These are phyloP conservation scores for Petrocephalus zakoni DNA, from an alignment of 2,113 vertebrate genomes.

Conservation along the genomic window DNA sequence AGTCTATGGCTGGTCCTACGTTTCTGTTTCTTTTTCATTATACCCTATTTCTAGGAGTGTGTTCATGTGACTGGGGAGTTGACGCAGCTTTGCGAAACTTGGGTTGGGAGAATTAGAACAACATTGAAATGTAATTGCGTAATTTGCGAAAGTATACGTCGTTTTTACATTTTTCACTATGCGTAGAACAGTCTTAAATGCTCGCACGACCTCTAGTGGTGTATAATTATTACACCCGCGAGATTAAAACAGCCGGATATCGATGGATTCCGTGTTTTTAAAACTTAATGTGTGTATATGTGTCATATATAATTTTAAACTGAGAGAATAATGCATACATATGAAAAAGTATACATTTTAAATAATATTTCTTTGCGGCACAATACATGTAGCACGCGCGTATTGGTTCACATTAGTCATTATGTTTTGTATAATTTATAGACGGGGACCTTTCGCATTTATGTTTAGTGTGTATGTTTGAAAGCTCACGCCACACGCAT, in stretches of 20 bases:
- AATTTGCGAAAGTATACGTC: neutral
- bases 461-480: neutral
- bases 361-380: neutral
- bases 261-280: neutral
- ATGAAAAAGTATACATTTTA: neutral
- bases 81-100: neutral
- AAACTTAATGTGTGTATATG: neutral
- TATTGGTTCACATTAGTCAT: neutral
- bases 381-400: neutral
- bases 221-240: neutral
- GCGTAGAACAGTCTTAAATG: neutral
- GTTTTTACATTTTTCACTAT: neutral
- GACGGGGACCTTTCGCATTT: neutral
- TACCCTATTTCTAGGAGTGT: neutral
- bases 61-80: neutral
- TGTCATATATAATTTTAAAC: neutral
- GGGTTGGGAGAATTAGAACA: neutral
- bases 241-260: neutral
- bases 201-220: constrained; percentile 19
- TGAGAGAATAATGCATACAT: neutral
- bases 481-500: neutral
- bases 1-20: neutral
- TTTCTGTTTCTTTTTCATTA: neutral
- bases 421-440: neutral
- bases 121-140: neutral